Evolutionary conservation across 1,140 invertebrate species (phyloP).

Genomic region (Ceratina australensis): DNA sequence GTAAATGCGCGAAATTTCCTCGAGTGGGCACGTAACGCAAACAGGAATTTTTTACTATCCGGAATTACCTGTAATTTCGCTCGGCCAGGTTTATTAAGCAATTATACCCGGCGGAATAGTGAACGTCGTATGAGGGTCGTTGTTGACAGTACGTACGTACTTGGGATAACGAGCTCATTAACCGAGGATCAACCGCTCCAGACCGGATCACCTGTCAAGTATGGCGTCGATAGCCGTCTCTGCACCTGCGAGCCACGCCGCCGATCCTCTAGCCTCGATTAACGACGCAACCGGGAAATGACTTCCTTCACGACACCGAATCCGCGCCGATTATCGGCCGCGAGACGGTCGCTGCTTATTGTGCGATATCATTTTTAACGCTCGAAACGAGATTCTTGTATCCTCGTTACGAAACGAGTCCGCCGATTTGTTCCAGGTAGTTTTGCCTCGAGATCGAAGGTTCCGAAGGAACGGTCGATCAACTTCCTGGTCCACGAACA

Average conservation of each 20-base stretch:
- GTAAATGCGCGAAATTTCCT: conserved; percentile 16
- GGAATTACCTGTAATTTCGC: conserved; percentile 13
- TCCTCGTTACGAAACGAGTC: conserved; percentile 75
- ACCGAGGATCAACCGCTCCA: conserved; percentile 52
- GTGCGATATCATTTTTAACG: not conserved
- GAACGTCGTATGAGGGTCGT: not conserved
- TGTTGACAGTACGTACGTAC: conserved; percentile 36
- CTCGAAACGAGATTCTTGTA: conserved; percentile 35
- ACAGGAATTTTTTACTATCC: conserved; percentile 1
- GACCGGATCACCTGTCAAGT: conserved; percentile 62
- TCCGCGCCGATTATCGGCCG: conserved; percentile 1
- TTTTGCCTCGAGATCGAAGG: conserved; percentile 37
- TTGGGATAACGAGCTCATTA: conserved; percentile 60
- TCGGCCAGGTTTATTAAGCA: conserved; percentile 11
- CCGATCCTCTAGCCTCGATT: conserved; percentile 39
- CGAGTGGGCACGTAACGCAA: not conserved
- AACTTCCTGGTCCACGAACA: conserved; percentile 58
- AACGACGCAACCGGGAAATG: conserved; percentile 28
- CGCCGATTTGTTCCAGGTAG: conserved; percentile 57
- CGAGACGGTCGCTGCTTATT: conserved; percentile 9
- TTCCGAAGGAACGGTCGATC: conserved; percentile 57
- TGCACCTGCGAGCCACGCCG: conserved; percentile 51
- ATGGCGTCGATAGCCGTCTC: conserved; percentile 46
- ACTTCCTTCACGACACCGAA: conserved; percentile 37
- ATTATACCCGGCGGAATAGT: conserved; percentile 2